A percentile compares a stretch with the other conserved stretches of the same genome.
These are phyloP conservation scores for Elephantulus edwardii DNA, from an alignment of 2,113 vertebrate genomes.

Conservation along the genomic window DNA sequence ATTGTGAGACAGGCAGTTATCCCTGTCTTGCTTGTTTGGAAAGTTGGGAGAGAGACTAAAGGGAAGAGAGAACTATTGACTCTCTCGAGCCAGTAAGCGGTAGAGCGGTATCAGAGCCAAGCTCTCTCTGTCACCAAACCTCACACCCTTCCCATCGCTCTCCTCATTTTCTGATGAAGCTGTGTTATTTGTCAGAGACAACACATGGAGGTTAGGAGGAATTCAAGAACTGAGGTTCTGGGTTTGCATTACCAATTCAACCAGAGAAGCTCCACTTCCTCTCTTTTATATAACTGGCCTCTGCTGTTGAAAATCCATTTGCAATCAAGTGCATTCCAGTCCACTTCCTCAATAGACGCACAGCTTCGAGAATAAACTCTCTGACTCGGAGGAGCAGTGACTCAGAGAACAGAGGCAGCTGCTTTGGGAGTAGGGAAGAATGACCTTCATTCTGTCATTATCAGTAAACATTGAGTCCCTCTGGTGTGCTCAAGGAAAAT, in stretches of 20 bases:
- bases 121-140: neutral
- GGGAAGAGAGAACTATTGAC: neutral
- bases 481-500: neutral
- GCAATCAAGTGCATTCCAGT: neutral
- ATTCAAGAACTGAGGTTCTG: neutral
- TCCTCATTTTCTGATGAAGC: neutral
- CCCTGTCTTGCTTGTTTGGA: neutral
- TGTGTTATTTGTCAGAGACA: neutral
- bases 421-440: neutral
- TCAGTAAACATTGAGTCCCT: neutral
- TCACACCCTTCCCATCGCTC: neutral
- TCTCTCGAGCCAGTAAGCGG: neutral
- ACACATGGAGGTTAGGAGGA: neutral
- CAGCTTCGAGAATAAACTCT: neutral
- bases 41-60: neutral
- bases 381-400: neutral
- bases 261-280: neutral
- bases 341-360: neutral
- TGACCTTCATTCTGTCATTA: neutral
- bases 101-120: neutral
- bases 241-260: neutral
- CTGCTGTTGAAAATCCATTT: neutral
- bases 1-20: neutral
- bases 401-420: neutral
- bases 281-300: neutral